Base-by-base conservation (phyloP, 2,888 invertebrate genomes). In the Hololepta plana region DNA sequence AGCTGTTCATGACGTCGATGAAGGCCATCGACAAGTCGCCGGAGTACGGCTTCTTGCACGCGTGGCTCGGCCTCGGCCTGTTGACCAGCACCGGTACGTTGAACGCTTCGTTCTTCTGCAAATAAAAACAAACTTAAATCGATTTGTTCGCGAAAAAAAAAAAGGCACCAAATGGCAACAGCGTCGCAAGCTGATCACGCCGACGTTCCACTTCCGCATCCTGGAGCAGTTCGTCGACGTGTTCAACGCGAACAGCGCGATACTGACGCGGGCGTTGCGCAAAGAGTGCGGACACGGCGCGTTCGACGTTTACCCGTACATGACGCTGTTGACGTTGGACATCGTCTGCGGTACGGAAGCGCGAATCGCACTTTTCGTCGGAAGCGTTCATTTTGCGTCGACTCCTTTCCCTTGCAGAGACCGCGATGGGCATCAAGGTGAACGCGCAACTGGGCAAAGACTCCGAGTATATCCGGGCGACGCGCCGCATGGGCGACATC, bases 141-240 rank as follows among this genome's bases (percentile, higher is more conserved):
- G n/a, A n/a, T n/a, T n/a, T n/a, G n/a, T n/a, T n/a, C n/a, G n/a
- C n/a, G n/a, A n/a, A n/a, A n/a, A n/a, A n/a, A n/a, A n/a, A n/a
- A n/a, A n/a, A 46, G 66, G 62, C 3, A 33, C 46, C 2, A 64
- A 60, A 49, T 82, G 81, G 81, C 64, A 60, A 36, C 51, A 49
- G 1, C 64, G 72, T 34, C 60, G 81, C 12, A 76, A 73, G 46
- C 62, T 80, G 33, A 51, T 81, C 24, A 80, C 80, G 1, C 79
- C 80, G 1, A 65, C 80, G 0, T 82, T 80, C 48, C 81, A 82
- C 49, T 80, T 79, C 44, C 70, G 71, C 41, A 76, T 80, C 31
- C 49, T 81, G 27, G 70, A 76, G 42, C 65, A 72, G 38, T 80
- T 76, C 46, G 47, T 75, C 5, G 65, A 67, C 6, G 64, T 73